A percentile compares a stretch with the other conserved stretches of the same genome.
Conservation (phyloP, 2,113 vertebrate genomes). For the Egretta garzetta region DNA sequence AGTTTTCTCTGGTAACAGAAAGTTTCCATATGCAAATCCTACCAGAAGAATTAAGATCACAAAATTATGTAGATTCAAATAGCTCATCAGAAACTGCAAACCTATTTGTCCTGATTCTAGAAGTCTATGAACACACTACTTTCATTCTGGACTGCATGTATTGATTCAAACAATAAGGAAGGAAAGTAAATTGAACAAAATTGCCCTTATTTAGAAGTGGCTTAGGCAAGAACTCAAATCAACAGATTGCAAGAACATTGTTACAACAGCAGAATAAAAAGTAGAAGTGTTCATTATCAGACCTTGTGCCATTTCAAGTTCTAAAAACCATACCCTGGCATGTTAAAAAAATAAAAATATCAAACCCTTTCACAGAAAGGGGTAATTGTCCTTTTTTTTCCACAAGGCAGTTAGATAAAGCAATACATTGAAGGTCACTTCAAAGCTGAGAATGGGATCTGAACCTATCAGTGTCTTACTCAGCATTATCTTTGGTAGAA, state of each 20-base stretch:
- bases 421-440: not conserved
- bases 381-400: not conserved
- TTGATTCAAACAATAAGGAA: not conserved
- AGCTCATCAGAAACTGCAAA: not conserved
- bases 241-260: not conserved
- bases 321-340: not conserved
- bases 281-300: not conserved
- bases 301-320: not conserved
- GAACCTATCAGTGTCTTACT: not conserved
- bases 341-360: not conserved
- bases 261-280: not conserved
- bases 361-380: not conserved
- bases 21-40: not conserved
- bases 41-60: not conserved
- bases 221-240: not conserved
- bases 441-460: not conserved
- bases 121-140: not conserved
- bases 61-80: not conserved
- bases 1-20: not conserved
- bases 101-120: not conserved
- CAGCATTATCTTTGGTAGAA: not conserved
- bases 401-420: not conserved
- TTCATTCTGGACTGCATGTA: not conserved
- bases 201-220: not conserved
- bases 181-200: not conserved